A percentile compares a stretch with the other conserved stretches of the same genome.
phyloP scores from a whole-genome alignment of 2,113 vertebrate genomes.

The Thamnophis sirtalis region DNA sequence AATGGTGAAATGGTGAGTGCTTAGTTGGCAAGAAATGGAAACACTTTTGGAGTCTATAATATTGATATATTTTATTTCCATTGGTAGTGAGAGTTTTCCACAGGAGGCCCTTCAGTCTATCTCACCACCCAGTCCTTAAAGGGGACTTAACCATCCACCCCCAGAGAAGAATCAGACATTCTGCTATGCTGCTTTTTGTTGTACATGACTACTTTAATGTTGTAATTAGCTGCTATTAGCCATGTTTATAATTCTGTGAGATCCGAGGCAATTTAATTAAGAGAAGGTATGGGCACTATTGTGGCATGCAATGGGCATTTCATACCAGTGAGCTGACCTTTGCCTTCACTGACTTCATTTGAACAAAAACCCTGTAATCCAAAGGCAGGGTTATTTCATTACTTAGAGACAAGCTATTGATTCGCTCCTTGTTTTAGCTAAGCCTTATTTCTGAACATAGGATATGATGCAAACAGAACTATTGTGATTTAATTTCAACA shows the following conservation, averaged over 20 bases:
- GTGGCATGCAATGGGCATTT: not conserved
- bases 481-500: not conserved
- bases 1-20: not conserved
- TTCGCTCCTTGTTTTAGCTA: not conserved
- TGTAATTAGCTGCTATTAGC: not conserved
- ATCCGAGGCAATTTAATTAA: not conserved
- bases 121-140: not conserved
- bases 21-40: not conserved
- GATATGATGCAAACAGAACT: not conserved
- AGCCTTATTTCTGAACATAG: not conserved
- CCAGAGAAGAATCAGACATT: not conserved
- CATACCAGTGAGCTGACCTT: not conserved
- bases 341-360: not conserved
- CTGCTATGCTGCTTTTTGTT: not conserved
- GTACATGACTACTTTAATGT: not conserved
- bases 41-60: not conserved
- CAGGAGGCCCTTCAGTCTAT: not conserved
- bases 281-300: not conserved
- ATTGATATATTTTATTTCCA: not conserved
- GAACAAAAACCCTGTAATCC: not conserved
- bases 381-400: not conserved
- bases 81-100: not conserved
- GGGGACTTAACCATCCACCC: not conserved
- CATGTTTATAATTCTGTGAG: not conserved
- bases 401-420: not conserved